phyloP scores from a whole-genome alignment of 2,888 invertebrate species.

The Syrphus vitripennis region DNA sequence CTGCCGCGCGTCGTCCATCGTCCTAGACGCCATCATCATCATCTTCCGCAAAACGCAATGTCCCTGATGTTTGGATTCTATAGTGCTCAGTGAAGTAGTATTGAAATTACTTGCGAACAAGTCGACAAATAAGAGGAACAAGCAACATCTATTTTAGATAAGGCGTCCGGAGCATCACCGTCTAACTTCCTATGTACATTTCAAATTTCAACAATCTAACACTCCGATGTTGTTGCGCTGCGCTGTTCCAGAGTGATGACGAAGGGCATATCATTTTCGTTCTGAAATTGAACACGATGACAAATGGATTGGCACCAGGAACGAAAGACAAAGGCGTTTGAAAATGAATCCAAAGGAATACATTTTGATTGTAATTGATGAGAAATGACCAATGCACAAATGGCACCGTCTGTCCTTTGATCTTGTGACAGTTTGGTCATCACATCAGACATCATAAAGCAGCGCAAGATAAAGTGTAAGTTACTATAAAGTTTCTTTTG shows the following conservation, averaged over 20 bases:
- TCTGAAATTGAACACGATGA: slow-evolving; percentile 30
- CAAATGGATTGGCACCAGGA: slow-evolving; percentile 28
- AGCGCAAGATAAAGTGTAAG: not conserved
- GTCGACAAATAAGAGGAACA: slow-evolving; percentile 4
- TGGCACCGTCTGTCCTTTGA: not conserved
- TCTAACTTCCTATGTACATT: slow-evolving; percentile 7
- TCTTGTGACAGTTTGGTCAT: slow-evolving; percentile 1
- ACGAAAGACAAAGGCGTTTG: not conserved
- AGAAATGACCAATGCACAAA: slow-evolving; percentile 8
- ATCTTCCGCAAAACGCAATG: not conserved
- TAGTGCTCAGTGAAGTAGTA: not conserved
- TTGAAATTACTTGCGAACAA: slow-evolving; percentile 3
- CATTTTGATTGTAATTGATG: slow-evolving; percentile 33
- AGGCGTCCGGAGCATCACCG: not conserved
- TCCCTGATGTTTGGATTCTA: not conserved
- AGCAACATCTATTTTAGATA: slow-evolving; percentile 20
- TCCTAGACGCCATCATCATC: not conserved
- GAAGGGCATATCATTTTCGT: slow-evolving; percentile 23
- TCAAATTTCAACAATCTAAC: not conserved
- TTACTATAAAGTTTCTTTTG: not conserved
- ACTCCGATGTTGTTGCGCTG: not conserved
- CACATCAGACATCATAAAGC: slow-evolving; percentile 8
- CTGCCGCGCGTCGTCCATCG: not conserved
- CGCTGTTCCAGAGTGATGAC: slow-evolving; percentile 10
- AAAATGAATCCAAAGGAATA: slow-evolving; percentile 10